phyloP scores from a whole-genome alignment of 1,140 invertebrate species.

The Drosophila orosa region DNA sequence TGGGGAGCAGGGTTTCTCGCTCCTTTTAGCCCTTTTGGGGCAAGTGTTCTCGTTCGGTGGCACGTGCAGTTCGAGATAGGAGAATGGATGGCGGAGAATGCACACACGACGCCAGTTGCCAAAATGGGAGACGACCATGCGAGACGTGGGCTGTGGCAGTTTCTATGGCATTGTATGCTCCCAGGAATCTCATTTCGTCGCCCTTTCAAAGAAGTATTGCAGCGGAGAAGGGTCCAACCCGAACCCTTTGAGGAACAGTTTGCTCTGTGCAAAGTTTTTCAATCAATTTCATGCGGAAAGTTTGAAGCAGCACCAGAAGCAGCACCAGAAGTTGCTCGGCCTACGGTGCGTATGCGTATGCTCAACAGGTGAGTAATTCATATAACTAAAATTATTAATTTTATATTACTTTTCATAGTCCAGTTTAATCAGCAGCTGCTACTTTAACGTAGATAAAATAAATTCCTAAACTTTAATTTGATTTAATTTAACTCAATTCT shows the following conservation, averaged over 20 bases:
- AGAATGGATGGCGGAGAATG: slow-evolving; percentile 10
- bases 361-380: slow-evolving; percentile 44
- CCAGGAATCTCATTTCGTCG: slow-evolving; percentile 28
- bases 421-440: background rate
- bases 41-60: slow-evolving; percentile 21
- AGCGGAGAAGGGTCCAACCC: slow-evolving; percentile 1
- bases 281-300: slow-evolving; percentile 73
- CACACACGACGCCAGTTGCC: slow-evolving; percentile 14
- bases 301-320: slow-evolving; percentile 30
- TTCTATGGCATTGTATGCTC: slow-evolving; percentile 32
- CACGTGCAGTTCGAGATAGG: slow-evolving; percentile 18
- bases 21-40: background rate
- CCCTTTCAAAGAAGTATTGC: slow-evolving; percentile 2
- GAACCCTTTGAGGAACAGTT: slow-evolving; percentile 20
- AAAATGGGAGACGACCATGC: slow-evolving; percentile 16
- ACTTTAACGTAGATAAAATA: too few species aligned
- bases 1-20: background rate
- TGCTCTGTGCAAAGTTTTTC: slow-evolving; percentile 57
- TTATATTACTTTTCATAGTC: background rate
- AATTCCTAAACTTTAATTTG: background rate
- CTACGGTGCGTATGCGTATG: slow-evolving; percentile 40
- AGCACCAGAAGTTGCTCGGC: slow-evolving; percentile 27
- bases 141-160: slow-evolving; percentile 2
- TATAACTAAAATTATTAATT: slow-evolving; percentile 1
- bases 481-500: background rate